Evolutionary conservation across 2,797 vertebrate genomes (phyloP), one percentile per base, ranked within the genome.

Genomic region (Acanthornis magna): DNA sequence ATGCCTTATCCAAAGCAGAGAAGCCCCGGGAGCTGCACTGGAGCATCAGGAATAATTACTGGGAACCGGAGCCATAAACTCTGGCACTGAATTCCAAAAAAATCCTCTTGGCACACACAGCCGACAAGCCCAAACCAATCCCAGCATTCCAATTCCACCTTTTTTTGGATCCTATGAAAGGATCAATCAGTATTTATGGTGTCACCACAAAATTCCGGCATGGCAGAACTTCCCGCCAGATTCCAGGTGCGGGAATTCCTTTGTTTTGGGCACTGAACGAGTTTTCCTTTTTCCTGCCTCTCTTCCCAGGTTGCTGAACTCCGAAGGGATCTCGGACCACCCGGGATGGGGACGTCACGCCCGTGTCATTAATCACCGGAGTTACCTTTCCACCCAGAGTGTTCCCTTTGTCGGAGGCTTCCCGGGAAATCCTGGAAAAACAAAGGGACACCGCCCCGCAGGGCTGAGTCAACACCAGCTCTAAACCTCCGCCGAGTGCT

Each of bases 351-450:
- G 78, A 68, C 40, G 9, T 88, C 75, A 96, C 54, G 57, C 82
- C 76, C 54, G 48, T 88, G 95, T 70, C 96, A 94, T 98, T 97
- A 97, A 98, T 98, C 97, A 97, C 96, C 53, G 23, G 55, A 67
- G 94, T 94, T 95, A 96, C 96, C 95, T 97, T 97, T 97, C 97
- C 95, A 91, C 93, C 88, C 54, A 60, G 87, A 10, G 88, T 14
- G 22, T 91, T 96, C 95, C 94, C 96, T 97, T 97, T 97, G 91
- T 96, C 22, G 34, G 85, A 95, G 43, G 93, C 87, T 87, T 89
- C 86, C 91, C 68, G 71, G 17, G 26, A 93, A 87, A 94, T 88
- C 71, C 92, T 92, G 78, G 81, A 45, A 97, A 91, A 97, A 89
- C 93, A 97, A 97, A 95, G 67, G 94, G 78, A 47, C 91, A 86